Conservation (phyloP, 2,797 vertebrate species). For the Pempheris klunzingeri region DNA sequence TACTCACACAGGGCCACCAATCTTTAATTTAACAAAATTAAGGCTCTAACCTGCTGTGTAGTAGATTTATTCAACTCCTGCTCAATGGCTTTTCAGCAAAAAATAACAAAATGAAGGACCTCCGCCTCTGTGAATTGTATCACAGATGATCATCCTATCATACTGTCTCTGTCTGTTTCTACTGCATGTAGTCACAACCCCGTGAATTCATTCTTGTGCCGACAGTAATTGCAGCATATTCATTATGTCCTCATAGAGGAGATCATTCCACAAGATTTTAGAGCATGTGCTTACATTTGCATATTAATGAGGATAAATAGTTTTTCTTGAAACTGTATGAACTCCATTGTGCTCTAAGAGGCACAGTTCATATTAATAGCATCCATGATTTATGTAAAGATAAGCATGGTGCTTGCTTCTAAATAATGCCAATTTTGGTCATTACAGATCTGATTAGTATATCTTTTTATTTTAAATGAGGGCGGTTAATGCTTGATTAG, state of each 20-base stretch:
- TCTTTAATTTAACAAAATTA: slow-evolving; percentile 7
- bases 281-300: slow-evolving; percentile 52
- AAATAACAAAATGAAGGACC: neutral
- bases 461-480: slow-evolving; percentile 34
- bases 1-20: neutral
- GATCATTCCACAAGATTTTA: slow-evolving; percentile 35
- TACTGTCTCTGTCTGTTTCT: neutral
- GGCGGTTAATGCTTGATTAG: slow-evolving; percentile 26
- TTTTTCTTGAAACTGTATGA: slow-evolving; percentile 35
- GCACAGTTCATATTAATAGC: slow-evolving; percentile 39
- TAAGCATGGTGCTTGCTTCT: slow-evolving; percentile 35
- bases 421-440: slow-evolving; percentile 54
- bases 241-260: slow-evolving; percentile 29
- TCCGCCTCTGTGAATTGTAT: neutral
- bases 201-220: neutral
- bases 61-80: neutral
- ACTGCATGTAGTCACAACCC: neutral
- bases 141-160: neutral
- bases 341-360: slow-evolving; percentile 40
- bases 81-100: neutral
- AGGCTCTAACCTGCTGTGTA: neutral
- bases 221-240: slow-evolving; percentile 20
- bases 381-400: slow-evolving; percentile 53
- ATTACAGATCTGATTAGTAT: slow-evolving; percentile 44
- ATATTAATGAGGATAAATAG: slow-evolving; percentile 56